A percentile compares a stretch with the other conserved stretches of the same genome.
These are phyloP conservation scores for Sapayoa aenigma DNA, from an alignment of 2,113 vertebrate genomes.

Conservation along the genomic window DNA sequence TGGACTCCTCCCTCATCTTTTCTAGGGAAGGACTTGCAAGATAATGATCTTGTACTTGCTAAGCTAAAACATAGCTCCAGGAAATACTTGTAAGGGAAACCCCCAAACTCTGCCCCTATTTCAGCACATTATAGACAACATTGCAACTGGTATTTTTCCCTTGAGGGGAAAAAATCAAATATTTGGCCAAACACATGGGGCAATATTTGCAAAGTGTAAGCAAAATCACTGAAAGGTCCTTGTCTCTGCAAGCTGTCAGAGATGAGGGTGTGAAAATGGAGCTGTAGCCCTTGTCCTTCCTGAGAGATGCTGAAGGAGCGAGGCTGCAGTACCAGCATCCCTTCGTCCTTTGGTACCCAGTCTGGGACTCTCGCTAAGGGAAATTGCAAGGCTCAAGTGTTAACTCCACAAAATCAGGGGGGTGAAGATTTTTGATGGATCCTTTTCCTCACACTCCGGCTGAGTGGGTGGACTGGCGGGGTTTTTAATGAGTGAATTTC, in stretches of 20 bases:
- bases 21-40: neutral
- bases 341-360: neutral
- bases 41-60: neutral
- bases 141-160: neutral
- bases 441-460: neutral
- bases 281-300: neutral
- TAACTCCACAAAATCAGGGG: neutral
- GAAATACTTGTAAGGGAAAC: neutral
- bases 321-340: neutral
- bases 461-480: neutral
- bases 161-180: neutral
- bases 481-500: neutral
- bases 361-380: neutral
- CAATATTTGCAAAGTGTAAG: neutral
- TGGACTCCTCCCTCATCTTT: neutral
- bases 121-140: neutral
- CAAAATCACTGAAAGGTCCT: neutral
- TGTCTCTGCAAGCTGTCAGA: neutral
- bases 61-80: neutral
- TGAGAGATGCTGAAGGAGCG: neutral
- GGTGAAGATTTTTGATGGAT: neutral
- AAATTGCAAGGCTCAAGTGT: neutral
- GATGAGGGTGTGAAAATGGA: neutral
- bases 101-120: neutral
- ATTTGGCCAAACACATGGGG: neutral